These are phyloP conservation scores for Acrocephalus scirpaceus DNA, from an alignment of 2,797 vertebrate genomes.

Conservation along the genomic window DNA sequence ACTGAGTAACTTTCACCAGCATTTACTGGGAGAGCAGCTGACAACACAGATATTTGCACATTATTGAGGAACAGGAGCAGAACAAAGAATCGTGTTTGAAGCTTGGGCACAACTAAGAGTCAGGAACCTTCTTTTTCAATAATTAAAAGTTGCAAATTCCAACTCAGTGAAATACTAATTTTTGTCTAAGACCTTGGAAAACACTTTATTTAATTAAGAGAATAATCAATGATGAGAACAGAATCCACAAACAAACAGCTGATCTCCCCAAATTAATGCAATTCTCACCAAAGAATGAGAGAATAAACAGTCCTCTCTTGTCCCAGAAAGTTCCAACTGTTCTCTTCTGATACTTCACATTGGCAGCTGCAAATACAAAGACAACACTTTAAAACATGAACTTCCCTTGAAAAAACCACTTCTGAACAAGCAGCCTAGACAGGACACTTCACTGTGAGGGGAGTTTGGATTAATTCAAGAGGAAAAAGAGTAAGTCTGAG, in stretches of 20 bases:
- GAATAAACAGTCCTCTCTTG: slow-evolving; percentile 22
- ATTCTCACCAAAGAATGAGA: slow-evolving; percentile 66
- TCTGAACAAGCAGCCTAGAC: background rate
- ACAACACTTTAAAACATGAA: background rate
- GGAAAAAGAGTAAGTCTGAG: background rate
- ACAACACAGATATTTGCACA: background rate
- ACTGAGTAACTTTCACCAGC: background rate
- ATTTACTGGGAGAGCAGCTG: background rate
- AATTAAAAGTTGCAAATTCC: background rate
- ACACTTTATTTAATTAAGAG: background rate
- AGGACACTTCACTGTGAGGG: background rate
- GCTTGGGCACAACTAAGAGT: background rate
- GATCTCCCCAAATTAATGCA: background rate
- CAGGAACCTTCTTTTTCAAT: background rate
- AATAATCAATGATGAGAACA: background rate
- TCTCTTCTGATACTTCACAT: slow-evolving; percentile 58
- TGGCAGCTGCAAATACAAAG: slow-evolving; percentile 68
- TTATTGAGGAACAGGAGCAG: background rate
- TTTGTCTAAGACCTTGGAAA: background rate
- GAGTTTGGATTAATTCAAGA: background rate
- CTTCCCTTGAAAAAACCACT: background rate
- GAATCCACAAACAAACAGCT: background rate
- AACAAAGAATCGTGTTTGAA: background rate
- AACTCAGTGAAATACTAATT: background rate
- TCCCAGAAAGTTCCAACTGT: background rate